Percentiles rank a stretch among this genome's conserved stretches.
phyloP scores from a whole-genome alignment of 2,888 invertebrate species.

The Sinhomidia bicolor region DNA sequence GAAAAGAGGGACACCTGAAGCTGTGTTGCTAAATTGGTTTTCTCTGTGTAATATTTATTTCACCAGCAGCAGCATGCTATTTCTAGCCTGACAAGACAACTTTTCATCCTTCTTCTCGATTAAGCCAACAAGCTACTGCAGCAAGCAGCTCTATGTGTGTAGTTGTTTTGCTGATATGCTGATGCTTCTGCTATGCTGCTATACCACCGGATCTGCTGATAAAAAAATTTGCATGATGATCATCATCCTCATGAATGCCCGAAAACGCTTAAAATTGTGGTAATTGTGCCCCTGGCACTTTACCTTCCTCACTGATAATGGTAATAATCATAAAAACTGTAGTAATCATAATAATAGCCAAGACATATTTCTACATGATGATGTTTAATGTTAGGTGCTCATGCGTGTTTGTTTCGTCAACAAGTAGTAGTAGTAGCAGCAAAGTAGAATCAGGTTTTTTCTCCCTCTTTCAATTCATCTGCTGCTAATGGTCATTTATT shows the following conservation, averaged over 20 bases:
- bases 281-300: slow-evolving; percentile 41
- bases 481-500: slow-evolving; percentile 44
- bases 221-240: slow-evolving; percentile 48
- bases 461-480: slow-evolving; percentile 13
- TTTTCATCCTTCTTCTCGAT: slow-evolving; percentile 38
- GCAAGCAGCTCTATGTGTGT: too few species aligned
- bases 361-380: slow-evolving; percentile 41
- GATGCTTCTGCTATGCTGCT: neutral
- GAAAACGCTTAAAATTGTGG: slow-evolving; percentile 11
- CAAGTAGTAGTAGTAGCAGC: too few species aligned
- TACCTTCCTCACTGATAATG: slow-evolving; percentile 4
- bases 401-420: slow-evolving; percentile 21
- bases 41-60: slow-evolving; percentile 29
- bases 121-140: slow-evolving; percentile 2
- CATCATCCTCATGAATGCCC: neutral
- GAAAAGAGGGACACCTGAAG: slow-evolving; percentile 49
- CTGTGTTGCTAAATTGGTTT: slow-evolving; percentile 51
- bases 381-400: neutral
- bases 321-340: slow-evolving; percentile 33
- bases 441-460: slow-evolving; percentile 17
- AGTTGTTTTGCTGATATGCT: too few species aligned
- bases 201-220: neutral
- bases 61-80: neutral
- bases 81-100: slow-evolving; percentile 43
- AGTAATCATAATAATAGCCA: slow-evolving; percentile 22